Conservation (phyloP, 2,797 vertebrate genomes). For the Cyclopterus lumpus region DNA sequence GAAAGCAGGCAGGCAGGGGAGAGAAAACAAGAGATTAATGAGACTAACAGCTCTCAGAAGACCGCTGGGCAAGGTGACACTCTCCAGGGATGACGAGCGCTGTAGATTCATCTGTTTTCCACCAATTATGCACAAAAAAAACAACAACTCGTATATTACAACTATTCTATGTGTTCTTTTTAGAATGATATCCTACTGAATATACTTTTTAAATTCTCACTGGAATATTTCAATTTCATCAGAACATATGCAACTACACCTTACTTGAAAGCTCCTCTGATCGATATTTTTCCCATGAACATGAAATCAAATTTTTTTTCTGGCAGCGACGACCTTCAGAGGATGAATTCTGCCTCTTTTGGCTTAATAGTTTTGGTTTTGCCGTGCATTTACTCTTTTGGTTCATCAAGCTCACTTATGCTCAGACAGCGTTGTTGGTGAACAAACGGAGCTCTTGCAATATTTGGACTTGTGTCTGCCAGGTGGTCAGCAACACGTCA, state of each 20-base stretch:
- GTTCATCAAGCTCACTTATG: neutral
- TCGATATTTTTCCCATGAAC: slow-evolving; percentile 8
- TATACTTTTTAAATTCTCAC: neutral
- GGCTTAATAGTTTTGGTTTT: neutral
- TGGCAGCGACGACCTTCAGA: neutral
- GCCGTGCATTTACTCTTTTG: neutral
- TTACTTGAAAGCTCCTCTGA: slow-evolving; percentile 1
- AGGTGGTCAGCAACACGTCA: neutral
- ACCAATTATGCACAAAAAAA: slow-evolving; percentile 31
- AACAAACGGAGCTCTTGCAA: neutral
- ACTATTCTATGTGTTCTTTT: neutral
- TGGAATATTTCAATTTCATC: neutral
- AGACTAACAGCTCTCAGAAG: slow-evolving; percentile 68
- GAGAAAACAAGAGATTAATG: slow-evolving; percentile 73
- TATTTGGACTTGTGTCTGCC: neutral
- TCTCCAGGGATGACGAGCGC: slow-evolving; percentile 53
- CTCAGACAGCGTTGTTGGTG: neutral
- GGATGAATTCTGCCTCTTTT: neutral
- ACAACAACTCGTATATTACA: neutral
- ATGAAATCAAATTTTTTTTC: neutral
- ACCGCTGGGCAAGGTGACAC: slow-evolving; percentile 66
- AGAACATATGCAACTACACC: neutral
- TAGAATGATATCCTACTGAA: neutral
- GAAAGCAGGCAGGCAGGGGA: slow-evolving; percentile 57
- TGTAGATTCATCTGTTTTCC: slow-evolving; percentile 48